Evolutionary conservation across 2,888 invertebrate species (phyloP), one percentile per base, ranked within the genome.

Genomic region (Malacosoma neustria): DNA sequence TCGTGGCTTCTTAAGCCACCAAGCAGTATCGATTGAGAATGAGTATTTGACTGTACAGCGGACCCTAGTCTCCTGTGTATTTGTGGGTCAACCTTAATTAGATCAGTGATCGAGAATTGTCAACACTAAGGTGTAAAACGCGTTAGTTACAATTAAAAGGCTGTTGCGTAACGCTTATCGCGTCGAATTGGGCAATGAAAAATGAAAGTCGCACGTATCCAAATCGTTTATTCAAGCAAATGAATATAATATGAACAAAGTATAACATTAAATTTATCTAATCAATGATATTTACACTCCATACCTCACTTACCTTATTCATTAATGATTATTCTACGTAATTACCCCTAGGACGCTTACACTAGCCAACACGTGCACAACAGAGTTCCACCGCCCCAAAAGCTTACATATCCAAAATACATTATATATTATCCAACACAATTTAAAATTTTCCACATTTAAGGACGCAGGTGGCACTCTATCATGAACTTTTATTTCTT

Each of bases 211-310:
- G 46, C 63, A 56, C 42, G 76, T 80, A 82, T 84, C 79, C 82
- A 84, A 85, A 85, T 84, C 74, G 74, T 85, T 85, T 85, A 85
- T 82, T 85, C 77, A 85, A 85, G 85, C 85, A 85, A 84, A 80
- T 80, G 71, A 85, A 84, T 80, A 79, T 84, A 84, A 76, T 80
- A 81, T 77, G 84, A 85, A 85, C 84, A 85, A 84, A 84, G 70
- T 84, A 80, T 84, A 85, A 85, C 84, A 82, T 85, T 80, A 82
- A 84, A 84, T 82, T 84, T 84, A 84, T 73, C 85, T 85, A 85
- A 82, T 84, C 84, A 84, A 72, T 81, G 75, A 82, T 84, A 85
- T 85, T 82, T 85, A 85, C 85, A 85, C 70, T 80, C 72, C 72
- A 61, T 77, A 77, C 70, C 79, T 81, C 65, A 52, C 74, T 80